Percentiles rank a stretch among this genome's conserved stretches.
Conservation (phyloP, 2,888 invertebrate genomes). For the Syrista parreyssii region DNA sequence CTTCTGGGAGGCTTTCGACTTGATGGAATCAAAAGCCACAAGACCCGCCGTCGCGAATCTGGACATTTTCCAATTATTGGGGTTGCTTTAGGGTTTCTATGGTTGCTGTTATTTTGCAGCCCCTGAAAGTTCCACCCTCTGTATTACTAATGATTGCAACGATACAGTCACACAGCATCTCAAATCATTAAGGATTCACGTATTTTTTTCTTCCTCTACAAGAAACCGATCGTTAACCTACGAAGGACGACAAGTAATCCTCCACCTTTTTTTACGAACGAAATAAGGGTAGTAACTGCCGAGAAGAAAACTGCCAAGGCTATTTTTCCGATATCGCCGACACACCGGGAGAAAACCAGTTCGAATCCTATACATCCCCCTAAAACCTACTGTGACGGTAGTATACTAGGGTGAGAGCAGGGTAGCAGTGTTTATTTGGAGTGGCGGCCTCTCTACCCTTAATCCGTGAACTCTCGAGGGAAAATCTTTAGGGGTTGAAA, state of each 20-base stretch:
- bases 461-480: slow-evolving; percentile 58
- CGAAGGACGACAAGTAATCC: neutral
- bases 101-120: slow-evolving; percentile 56
- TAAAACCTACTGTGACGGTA: neutral
- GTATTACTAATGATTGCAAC: neutral
- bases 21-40: slow-evolving; percentile 59
- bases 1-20: slow-evolving; percentile 58
- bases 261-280: neutral
- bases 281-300: neutral
- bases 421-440: slow-evolving; percentile 62
- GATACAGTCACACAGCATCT: neutral
- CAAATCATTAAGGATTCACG: neutral
- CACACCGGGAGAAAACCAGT: neutral
- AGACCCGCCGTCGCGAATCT: slow-evolving; percentile 64
- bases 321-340: slow-evolving; percentile 20
- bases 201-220: neutral
- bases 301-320: neutral
- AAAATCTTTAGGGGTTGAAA: slow-evolving; percentile 48
- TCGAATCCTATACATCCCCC: neutral
- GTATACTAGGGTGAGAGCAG: slow-evolving; percentile 12
- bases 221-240: neutral
- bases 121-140: slow-evolving; percentile 44
- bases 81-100: slow-evolving; percentile 55
- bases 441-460: slow-evolving; percentile 59
- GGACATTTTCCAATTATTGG: slow-evolving; percentile 66